Percentiles rank a stretch among this genome's conserved stretches.
phyloP scores from a whole-genome alignment of 2,797 vertebrate genomes.

The Dryobates pubescens region DNA sequence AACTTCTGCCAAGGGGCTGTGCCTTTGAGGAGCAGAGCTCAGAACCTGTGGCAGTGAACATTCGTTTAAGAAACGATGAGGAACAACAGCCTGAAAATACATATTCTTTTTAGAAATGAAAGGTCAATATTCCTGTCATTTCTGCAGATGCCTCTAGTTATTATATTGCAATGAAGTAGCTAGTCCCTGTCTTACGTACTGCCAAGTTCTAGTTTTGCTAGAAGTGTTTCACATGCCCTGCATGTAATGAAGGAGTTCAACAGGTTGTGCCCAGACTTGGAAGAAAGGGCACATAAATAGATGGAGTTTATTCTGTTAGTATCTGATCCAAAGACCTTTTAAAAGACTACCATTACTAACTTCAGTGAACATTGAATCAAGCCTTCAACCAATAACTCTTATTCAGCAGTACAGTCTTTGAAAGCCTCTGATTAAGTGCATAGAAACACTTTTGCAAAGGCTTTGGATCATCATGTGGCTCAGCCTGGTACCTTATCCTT shows the following conservation, averaged over 20 bases:
- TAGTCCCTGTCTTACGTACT: background rate
- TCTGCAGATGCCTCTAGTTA: background rate
- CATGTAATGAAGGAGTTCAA: background rate
- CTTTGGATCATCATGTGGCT: background rate
- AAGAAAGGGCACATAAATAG: background rate
- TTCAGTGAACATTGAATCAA: background rate
- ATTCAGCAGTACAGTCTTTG: fast-evolving
- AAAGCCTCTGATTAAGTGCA: background rate
- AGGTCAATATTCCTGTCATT: background rate
- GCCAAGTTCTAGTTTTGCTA: background rate
- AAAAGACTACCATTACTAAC: fast-evolving
- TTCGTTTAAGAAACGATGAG: background rate
- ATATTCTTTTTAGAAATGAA: background rate
- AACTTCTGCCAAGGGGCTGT: background rate
- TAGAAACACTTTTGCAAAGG: background rate
- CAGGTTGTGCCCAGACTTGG: background rate
- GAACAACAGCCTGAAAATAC: background rate
- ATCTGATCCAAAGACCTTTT: background rate
- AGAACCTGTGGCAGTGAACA: background rate
- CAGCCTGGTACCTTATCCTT: background rate
- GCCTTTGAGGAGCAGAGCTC: background rate
- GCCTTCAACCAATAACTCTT: background rate
- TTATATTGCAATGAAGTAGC: background rate
- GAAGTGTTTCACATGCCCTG: background rate
- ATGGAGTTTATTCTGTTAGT: background rate